Conservation (phyloP, 2,113 vertebrate species). For the Nothoprocta perdicaria region DNA sequence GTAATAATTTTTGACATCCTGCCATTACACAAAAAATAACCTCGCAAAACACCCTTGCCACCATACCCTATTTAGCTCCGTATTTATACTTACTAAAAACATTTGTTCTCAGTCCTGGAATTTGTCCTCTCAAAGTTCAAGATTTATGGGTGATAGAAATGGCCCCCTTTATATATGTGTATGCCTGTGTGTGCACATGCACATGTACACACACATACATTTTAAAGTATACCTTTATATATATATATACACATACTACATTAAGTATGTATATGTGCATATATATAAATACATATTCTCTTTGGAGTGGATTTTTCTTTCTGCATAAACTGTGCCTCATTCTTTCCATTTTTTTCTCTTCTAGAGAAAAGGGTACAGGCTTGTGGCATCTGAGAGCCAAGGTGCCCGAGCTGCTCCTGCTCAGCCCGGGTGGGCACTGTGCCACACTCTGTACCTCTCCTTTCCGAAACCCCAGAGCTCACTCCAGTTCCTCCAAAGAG, state of each 20-base stretch:
- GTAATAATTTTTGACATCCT: neutral
- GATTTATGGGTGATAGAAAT: neutral
- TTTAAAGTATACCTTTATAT: no score
- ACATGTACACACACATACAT: neutral
- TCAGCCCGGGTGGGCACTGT: neutral
- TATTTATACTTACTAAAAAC: neutral
- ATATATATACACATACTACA: no score
- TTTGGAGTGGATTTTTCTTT: neutral
- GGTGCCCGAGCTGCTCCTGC: neutral
- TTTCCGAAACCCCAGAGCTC: neutral
- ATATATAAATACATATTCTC: neutral
- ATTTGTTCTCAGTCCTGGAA: neutral
- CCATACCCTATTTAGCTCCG: accelerated
- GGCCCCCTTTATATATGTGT: neutral
- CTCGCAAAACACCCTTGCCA: neutral
- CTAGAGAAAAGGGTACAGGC: neutral
- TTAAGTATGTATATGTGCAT: no score
- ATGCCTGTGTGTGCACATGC: no score
- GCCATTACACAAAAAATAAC: neutral
- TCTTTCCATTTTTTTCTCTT: neutral
- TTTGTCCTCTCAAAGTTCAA: neutral
- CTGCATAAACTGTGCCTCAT: neutral
- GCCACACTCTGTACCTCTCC: no score
- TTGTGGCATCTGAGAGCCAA: neutral
- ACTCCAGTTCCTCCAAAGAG: neutral